Percentiles rank a stretch among this genome's conserved stretches.
Conservation (phyloP, 2,797 vertebrate species). For the Agapornis canus region DNA sequence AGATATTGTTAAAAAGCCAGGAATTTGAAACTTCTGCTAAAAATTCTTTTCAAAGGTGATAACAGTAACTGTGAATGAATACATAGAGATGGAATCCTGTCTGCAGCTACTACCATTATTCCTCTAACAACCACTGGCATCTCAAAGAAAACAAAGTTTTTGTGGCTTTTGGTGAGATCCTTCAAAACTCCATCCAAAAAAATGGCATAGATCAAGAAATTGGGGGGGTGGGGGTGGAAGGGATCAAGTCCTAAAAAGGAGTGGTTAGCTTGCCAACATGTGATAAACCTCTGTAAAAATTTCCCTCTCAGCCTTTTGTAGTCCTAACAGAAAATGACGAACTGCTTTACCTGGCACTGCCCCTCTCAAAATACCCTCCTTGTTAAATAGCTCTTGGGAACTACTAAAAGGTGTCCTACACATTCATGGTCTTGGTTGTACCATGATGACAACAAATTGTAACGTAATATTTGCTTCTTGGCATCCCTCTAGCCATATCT, state of each 20-base stretch:
- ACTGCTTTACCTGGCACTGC: background rate
- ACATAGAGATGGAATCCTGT: background rate
- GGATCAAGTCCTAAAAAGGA: background rate
- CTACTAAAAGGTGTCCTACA: background rate
- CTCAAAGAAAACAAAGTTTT: background rate
- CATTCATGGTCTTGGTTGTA: background rate
- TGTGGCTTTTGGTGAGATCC: background rate
- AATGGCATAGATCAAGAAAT: background rate
- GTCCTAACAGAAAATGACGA: background rate
- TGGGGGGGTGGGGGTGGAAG: too few species aligned
- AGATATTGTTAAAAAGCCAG: slow-evolving; percentile 7
- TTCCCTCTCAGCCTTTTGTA: background rate
- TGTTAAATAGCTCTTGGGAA: background rate
- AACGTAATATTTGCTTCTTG: background rate
- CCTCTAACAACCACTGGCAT: background rate
- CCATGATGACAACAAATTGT: background rate
- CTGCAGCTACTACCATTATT: background rate
- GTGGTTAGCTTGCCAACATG: background rate
- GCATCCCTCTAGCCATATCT: background rate
- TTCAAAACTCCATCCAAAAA: background rate
- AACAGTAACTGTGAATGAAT: slow-evolving; percentile 42
- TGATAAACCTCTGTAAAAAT: background rate
- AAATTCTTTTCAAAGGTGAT: slow-evolving; percentile 18
- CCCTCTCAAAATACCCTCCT: background rate
- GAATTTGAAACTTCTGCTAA: slow-evolving; percentile 18